Conservation (phyloP, 2,888 invertebrate species). For the Cactoblastis cactorum region DNA sequence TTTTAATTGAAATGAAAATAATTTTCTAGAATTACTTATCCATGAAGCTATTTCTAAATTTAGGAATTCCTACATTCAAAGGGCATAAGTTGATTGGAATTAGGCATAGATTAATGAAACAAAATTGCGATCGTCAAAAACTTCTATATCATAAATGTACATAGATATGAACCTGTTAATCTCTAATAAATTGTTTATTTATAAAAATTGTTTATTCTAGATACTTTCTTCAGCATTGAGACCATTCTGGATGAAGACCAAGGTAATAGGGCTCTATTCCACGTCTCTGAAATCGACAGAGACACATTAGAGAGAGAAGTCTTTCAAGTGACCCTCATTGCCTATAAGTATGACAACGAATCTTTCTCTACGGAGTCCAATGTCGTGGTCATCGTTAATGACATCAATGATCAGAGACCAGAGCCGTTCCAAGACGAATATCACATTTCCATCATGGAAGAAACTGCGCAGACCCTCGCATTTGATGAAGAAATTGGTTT, state of each 20-base stretch:
- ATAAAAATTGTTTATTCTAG: constrained; percentile 34
- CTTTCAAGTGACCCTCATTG: constrained; percentile 65
- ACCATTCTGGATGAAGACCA: constrained; percentile 47
- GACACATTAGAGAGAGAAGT: constrained; percentile 64
- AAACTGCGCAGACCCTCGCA: constrained; percentile 66
- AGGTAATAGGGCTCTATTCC: constrained; percentile 49
- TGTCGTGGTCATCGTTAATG: constrained; percentile 71
- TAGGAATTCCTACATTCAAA: too few relatives aligned
- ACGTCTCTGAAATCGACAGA: constrained; percentile 63
- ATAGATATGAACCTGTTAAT: too few relatives aligned
- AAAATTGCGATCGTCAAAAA: background rate
- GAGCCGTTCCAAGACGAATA: constrained; percentile 54
- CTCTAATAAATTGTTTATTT: too few relatives aligned
- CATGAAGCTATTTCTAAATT: too few relatives aligned
- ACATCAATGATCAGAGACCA: constrained; percentile 84
- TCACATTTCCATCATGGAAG: constrained; percentile 68
- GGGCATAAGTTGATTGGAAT: too few relatives aligned
- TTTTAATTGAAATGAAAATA: background rate
- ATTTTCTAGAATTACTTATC: too few relatives aligned
- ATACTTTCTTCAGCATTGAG: constrained; percentile 56
- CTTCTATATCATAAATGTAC: too few relatives aligned
- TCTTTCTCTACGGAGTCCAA: constrained; percentile 44
- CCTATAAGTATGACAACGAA: constrained; percentile 61
- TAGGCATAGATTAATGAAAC: background rate
- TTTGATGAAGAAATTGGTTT: constrained; percentile 71